Evolutionary conservation across 2,888 invertebrate genomes (phyloP).

Genomic region (Microctonus hyperodae): DNA sequence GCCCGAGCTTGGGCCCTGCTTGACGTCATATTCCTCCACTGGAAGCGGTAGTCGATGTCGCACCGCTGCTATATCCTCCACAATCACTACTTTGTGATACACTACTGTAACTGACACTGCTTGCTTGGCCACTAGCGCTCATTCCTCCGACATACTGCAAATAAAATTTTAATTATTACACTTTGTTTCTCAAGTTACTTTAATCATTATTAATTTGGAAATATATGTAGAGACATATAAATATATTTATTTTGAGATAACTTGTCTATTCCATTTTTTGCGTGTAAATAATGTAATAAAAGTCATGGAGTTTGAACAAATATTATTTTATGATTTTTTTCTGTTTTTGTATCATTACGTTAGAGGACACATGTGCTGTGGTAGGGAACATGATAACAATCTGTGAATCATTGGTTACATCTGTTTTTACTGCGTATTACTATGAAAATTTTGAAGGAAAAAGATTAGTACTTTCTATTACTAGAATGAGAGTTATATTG

Average conservation of each 20-base stretch:
- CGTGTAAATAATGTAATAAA: too few relatives aligned
- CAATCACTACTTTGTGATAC: slow-evolving; percentile 59
- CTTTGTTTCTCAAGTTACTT: neutral
- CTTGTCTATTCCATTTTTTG: too few relatives aligned
- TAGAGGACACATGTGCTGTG: neutral
- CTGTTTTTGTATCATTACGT: neutral
- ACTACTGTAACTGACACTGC: slow-evolving; percentile 59
- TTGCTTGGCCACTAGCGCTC: slow-evolving; percentile 53
- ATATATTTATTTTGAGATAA: too few relatives aligned
- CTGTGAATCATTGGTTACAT: neutral
- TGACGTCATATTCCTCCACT: slow-evolving; percentile 56
- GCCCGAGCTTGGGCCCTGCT: slow-evolving; percentile 57
- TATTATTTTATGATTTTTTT: neutral
- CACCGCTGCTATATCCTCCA: slow-evolving; percentile 47
- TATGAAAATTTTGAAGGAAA: neutral
- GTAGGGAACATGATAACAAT: neutral
- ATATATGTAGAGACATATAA: too few relatives aligned
- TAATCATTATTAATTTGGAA: too few relatives aligned
- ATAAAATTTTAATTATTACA: slow-evolving; percentile 24
- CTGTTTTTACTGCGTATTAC: neutral
- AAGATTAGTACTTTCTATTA: neutral
- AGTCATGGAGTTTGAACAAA: neutral
- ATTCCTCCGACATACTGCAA: slow-evolving; percentile 58
- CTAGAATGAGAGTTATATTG: neutral
- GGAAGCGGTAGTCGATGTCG: slow-evolving; percentile 38